phyloP scores from a whole-genome alignment of 2,888 invertebrate genomes.

The Cryptocephalus moraei region DNA sequence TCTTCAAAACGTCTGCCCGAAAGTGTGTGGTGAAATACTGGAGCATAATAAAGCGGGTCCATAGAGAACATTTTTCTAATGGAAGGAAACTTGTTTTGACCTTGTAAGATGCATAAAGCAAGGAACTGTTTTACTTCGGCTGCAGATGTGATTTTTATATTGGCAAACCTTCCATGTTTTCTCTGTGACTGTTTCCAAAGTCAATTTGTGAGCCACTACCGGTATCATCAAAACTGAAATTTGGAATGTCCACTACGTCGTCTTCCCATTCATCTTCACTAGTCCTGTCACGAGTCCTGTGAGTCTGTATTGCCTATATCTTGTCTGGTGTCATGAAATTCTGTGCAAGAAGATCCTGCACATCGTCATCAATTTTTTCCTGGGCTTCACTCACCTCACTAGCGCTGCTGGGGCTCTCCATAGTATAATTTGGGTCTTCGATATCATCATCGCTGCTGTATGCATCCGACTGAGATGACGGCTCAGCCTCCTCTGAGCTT shows the following conservation, averaged over 20 bases:
- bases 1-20: neutral
- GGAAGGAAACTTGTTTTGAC: neutral
- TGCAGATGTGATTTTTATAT: neutral
- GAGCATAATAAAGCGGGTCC: neutral
- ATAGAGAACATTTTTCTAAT: neutral
- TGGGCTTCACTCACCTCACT: too few species aligned
- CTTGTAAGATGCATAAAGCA: neutral
- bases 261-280: neutral
- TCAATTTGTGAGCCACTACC: neutral
- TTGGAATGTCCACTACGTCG: neutral
- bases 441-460: too few species aligned
- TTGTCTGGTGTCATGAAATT: too few species aligned
- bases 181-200: neutral
- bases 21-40: neutral
- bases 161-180: neutral
- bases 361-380: too few species aligned
- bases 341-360: too few species aligned
- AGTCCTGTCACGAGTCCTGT: too few species aligned
- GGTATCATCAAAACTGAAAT: neutral
- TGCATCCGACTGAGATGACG: too few species aligned
- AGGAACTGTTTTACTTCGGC: neutral
- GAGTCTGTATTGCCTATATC: too few species aligned
- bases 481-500: too few species aligned
- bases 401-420: too few species aligned
- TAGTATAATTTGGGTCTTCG: too few species aligned